Conservation (phyloP, 2,888 invertebrate genomes). For the Ethmia dodecea region DNA sequence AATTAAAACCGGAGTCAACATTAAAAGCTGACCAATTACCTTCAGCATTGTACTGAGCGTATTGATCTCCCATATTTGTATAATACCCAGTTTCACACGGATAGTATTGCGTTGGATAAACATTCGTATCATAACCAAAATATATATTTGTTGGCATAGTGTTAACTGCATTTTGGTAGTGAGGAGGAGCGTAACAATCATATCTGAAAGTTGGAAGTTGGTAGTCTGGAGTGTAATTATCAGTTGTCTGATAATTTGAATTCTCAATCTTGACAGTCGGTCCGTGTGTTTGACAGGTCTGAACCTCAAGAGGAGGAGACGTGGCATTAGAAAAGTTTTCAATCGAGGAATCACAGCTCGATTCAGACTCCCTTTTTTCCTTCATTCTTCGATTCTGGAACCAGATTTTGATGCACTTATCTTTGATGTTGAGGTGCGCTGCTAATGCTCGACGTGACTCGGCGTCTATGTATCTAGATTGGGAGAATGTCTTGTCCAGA, state of each 20-base stretch:
- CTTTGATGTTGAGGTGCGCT: slow-evolving; percentile 76
- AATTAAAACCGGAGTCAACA: slow-evolving; percentile 22
- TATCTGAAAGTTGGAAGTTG: not conserved
- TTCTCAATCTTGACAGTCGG: too few relatives aligned
- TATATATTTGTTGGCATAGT: not conserved
- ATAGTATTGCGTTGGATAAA: slow-evolving; percentile 1
- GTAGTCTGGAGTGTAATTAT: not conserved
- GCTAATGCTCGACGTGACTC: slow-evolving; percentile 82
- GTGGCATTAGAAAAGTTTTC: slow-evolving; percentile 21
- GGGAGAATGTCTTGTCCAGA: slow-evolving; percentile 68
- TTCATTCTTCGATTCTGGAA: slow-evolving; percentile 91
- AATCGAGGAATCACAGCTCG: slow-evolving; percentile 35
- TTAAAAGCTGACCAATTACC: slow-evolving; percentile 20
- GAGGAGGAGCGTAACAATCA: not conserved
- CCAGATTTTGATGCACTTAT: slow-evolving; percentile 89
- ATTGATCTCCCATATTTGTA: slow-evolving; percentile 4
- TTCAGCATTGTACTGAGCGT: not conserved
- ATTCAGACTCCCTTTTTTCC: slow-evolving; percentile 75
- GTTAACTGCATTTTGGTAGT: not conserved
- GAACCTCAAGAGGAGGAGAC: too few relatives aligned
- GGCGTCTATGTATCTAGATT: slow-evolving; percentile 81
- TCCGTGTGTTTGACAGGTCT: too few relatives aligned
- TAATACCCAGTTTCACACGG: not conserved
- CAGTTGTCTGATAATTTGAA: not conserved
- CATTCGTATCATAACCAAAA: not conserved